Percentiles rank a stretch among this genome's conserved stretches.
These are phyloP conservation scores for Acrocephalus arundinaceus DNA, from an alignment of 2,113 vertebrate species.

Conservation along the genomic window DNA sequence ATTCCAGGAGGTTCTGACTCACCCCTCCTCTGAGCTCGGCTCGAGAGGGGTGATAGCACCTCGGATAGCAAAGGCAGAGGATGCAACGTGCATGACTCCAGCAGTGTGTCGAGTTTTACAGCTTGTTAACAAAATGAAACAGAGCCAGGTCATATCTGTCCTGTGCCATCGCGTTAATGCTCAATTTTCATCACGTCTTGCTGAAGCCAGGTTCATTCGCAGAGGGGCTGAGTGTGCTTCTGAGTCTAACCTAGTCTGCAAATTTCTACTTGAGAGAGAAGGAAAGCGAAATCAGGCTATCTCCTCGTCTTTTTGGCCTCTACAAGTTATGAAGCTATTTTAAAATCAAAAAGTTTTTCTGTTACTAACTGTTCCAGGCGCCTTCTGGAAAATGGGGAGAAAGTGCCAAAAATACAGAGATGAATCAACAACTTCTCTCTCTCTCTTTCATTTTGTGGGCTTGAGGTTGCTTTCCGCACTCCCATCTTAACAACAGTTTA, in stretches of 20 bases:
- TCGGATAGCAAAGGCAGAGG: not conserved
- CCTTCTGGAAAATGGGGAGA: conserved; percentile 61
- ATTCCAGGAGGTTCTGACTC: not conserved
- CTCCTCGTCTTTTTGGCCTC: conserved; percentile 53
- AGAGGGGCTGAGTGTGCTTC: not conserved
- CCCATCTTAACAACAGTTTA: conserved; percentile 48
- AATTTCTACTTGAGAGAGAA: not conserved
- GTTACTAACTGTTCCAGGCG: conserved; percentile 65
- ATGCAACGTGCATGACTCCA: not conserved
- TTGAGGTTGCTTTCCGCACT: conserved; percentile 55
- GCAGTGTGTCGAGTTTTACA: conserved; percentile 2
- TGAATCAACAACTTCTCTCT: conserved; percentile 58
- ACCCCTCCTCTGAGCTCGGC: not conserved
- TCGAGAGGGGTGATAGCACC: not conserved
- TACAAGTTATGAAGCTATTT: conserved; percentile 60
- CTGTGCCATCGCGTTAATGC: not conserved
- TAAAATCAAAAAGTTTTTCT: conserved; percentile 68
- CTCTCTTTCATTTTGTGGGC: conserved; percentile 56
- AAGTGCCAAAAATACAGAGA: conserved; percentile 64
- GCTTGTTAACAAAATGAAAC: conserved; percentile 18
- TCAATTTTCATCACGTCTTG: conserved; percentile 6
- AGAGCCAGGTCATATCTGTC: not conserved
- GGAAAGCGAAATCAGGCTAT: not conserved
- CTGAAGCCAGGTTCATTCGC: not conserved
- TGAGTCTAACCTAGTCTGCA: not conserved